Evolutionary conservation across 2,113 vertebrate genomes (phyloP), one percentile per base, ranked within the genome.

Genomic region (Phocoena sinus): DNA sequence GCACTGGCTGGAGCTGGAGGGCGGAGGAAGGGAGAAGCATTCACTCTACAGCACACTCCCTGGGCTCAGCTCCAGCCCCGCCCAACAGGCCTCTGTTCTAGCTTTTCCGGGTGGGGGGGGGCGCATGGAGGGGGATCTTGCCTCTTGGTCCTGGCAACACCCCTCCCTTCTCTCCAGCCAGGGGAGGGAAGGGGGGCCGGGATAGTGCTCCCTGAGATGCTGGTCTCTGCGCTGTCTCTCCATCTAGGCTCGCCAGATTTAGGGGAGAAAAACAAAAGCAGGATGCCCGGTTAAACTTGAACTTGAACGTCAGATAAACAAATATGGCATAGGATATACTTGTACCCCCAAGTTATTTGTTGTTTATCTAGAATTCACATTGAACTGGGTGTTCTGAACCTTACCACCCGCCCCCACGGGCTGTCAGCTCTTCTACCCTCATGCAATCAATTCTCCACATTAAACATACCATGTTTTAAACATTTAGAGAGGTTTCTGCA

Each of bases 381-480:
- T 21, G 23, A 56, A 21, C 58, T 58, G 23, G 31, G 47, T 1
- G 1, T 47, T 23, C 50, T 18, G 28, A 31, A 17, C 36, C 18
- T 47, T 15, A 0, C 50, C 47, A 8, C 20, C 33, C 8, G 3
- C 20, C 53, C 50, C 33, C 50, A 25, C 8, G 50, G 3, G 2
- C 33, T 73, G 41, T 18, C 62, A 7, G 53, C 41, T 73, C 25
- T 50, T 18, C 6, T 33, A 12, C 4, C 1, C 0, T 70, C 63
- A 31, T 3, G 18, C 33, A 14, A 2, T 47, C 62, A 23, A 11
- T 36, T 28, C 21, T 33, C 58, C 3, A 0, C 17, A 3, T 44
- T 21, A 12, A 47, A 90, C 47, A n/a, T 23, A n/a, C 1, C 47
- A 10, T 1, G 26, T 31, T 20, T 21, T 17, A 23, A 44, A 18